Evolutionary conservation across 2,113 vertebrate species (phyloP).

Genomic region (Propithecus coquereli): DNA sequence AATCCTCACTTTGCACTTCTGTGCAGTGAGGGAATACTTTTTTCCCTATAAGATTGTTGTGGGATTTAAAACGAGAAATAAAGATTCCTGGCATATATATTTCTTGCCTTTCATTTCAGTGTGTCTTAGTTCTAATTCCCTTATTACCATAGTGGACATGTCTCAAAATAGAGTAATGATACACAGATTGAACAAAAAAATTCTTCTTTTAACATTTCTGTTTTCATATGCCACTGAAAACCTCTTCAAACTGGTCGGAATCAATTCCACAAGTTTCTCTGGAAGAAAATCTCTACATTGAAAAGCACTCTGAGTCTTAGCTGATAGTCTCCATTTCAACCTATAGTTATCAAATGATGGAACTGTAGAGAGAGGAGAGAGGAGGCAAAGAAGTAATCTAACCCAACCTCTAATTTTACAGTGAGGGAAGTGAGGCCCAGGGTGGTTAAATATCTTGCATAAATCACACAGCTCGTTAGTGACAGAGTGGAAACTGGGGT

Average conservation of each 20-base stretch:
- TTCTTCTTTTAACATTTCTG: constrained; percentile 6
- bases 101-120: constrained; percentile 5
- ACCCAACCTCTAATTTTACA: neutral
- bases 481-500: neutral
- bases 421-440: neutral
- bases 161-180: constrained; percentile 6
- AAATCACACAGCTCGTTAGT: neutral
- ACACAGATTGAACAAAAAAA: constrained; percentile 9
- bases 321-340: constrained; percentile 10
- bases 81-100: neutral
- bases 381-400: neutral
- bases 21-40: neutral
- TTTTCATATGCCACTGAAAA: constrained; percentile 12
- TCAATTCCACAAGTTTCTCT: constrained; percentile 9
- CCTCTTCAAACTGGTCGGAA: neutral
- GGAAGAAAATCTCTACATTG: neutral
- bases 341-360: constrained; percentile 8
- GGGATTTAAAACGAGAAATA: neutral
- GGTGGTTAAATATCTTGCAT: neutral
- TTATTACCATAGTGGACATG: neutral
- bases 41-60: neutral
- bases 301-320: neutral
- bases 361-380: neutral
- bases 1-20: neutral
- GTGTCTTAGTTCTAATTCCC: neutral